A percentile compares a stretch with the other conserved stretches of the same genome.
Conservation (phyloP, 1,140 invertebrate genomes). For the Pachyrhynchus sulphureomaculatus region DNA sequence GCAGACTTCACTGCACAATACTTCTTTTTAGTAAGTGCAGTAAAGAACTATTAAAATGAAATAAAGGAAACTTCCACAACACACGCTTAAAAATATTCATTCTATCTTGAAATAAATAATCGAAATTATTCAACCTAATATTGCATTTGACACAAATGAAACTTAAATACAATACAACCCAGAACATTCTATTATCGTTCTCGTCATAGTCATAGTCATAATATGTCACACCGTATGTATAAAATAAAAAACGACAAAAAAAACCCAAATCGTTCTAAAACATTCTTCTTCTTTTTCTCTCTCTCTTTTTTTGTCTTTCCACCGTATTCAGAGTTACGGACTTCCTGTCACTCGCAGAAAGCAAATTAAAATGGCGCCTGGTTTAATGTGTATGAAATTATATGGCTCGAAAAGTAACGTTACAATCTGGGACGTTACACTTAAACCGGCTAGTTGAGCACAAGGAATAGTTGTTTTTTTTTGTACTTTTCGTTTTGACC, state of each 20-base stretch:
- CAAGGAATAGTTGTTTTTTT: background rate
- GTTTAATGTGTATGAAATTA: conserved; percentile 31
- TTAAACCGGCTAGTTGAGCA: background rate
- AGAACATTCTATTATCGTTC: too few species aligned
- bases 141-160: too few species aligned
- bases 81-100: too few species aligned
- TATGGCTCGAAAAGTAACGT: conserved; percentile 28
- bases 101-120: too few species aligned
- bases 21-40: too few species aligned
- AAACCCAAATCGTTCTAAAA: background rate
- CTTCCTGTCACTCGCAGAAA: conserved; percentile 31
- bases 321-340: background rate
- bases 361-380: conserved; percentile 32
- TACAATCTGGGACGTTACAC: conserved; percentile 2
- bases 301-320: conserved; percentile 12
- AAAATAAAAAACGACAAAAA: background rate
- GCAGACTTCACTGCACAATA: too few species aligned
- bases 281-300: background rate
- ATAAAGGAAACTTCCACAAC: too few species aligned
- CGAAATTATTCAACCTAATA: too few species aligned
- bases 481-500: background rate
- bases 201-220: background rate
- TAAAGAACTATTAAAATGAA: too few species aligned
- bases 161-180: too few species aligned
- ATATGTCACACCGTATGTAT: background rate